Base-by-base conservation (phyloP, 30 jellyfish, hydroid and myxozoan species). In the Pelagia noctiluca region DNA sequence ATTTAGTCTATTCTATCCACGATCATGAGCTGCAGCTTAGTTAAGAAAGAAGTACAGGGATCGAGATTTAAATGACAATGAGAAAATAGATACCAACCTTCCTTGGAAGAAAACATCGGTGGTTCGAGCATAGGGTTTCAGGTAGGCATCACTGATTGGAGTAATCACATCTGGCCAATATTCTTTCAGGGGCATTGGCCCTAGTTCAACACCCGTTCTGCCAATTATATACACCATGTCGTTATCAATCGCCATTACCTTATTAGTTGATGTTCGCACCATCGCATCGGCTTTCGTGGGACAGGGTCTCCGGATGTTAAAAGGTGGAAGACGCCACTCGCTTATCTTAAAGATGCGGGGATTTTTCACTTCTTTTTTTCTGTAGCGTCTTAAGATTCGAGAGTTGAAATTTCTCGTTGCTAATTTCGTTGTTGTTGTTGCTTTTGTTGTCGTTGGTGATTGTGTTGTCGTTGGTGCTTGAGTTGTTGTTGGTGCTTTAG, bases 281-380 rank as follows among this genome's bases (percentile, higher is more conserved):
- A 82, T 32, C 28, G 84, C 86, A 48, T 82, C 92, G 2, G 78
- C 92, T 12, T 46, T 71, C 1, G 10, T 65, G 16, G 92, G 92
- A 38, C 92, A 82, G 54, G 85, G 80, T 34, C 63, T 69, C 16
- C 92, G 80, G 35, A 46, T 47, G 26, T 2, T 50, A 65, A 48
- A 71, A 33, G 57, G 80, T 25, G 92, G 92, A 48, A 82, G 21
- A 21, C 35, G 76, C 86, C 92, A 67, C 4, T 82, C 86, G 18
- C 85, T 78, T 19, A 71, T 50, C 23, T 52, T 42, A 48, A 48
- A 82, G 4, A 26, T 79, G 38, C 82, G 82, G 21, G 68, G 57
- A 8, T 42, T 42, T 8, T 8, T 42, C 8, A 5, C 12, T 5
- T 8, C 57, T 8, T 42, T 42, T 42, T 8, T 8, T 42, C 16